These are phyloP conservation scores for Acropternis orthonyx DNA, from an alignment of 2,797 vertebrate genomes.

Conservation along the genomic window DNA sequence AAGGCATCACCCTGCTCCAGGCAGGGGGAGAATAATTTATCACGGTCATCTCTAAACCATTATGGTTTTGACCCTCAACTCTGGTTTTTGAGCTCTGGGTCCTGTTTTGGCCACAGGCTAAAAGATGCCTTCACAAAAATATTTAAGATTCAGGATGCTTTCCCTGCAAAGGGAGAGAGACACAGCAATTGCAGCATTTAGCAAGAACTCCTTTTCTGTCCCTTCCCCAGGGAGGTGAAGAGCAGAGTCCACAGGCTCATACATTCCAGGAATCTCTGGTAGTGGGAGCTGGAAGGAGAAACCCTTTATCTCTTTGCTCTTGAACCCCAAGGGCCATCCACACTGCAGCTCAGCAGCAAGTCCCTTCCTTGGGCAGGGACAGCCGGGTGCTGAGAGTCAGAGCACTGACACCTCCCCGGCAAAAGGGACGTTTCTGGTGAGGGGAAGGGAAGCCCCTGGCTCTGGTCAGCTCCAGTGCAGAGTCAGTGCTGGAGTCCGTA, in stretches of 20 bases:
- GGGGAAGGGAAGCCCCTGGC: not conserved
- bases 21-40: accelerated
- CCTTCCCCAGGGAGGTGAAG: accelerated
- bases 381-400: accelerated
- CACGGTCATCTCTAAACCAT: not conserved
- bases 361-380: accelerated
- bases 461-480: not conserved
- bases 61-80: not conserved
- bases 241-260: accelerated
- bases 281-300: not conserved
- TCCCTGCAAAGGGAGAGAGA: not conserved
- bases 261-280: not conserved
- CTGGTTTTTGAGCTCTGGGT: not conserved
- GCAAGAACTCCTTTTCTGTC: not conserved
- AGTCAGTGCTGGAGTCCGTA: accelerated
- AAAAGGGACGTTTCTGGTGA: not conserved
- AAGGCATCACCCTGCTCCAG: not conserved
- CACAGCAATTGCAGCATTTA: too few relatives aligned
- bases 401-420: accelerated
- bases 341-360: not conserved
- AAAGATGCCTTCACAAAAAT: not conserved
- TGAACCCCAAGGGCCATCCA: not conserved
- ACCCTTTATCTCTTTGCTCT: not conserved
- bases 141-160: not conserved
- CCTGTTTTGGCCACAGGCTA: not conserved